Percentiles rank a stretch among this genome's conserved stretches.
These are phyloP conservation scores for Phataginus tetradactyla DNA, from an alignment of 2,797 vertebrate species.

Conservation along the genomic window DNA sequence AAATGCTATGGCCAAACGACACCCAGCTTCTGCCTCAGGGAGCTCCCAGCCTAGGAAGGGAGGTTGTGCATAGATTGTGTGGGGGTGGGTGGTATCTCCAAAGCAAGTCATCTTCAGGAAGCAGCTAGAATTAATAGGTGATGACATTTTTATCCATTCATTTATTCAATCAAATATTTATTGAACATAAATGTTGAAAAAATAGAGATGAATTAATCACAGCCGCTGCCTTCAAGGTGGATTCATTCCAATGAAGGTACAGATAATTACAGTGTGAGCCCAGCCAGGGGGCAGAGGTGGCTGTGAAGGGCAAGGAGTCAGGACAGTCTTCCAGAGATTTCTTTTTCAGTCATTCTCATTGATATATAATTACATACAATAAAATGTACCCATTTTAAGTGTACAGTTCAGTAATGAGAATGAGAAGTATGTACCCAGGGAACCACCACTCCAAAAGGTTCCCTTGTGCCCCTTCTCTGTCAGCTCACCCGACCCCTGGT, in stretches of 20 bases:
- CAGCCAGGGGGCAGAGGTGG: neutral
- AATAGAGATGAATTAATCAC: neutral
- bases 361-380: neutral
- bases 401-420: neutral
- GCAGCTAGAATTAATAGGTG: neutral
- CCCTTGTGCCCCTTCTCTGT: neutral
- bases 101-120: neutral
- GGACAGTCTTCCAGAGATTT: neutral
- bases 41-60: neutral
- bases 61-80: accelerated
- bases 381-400: neutral
- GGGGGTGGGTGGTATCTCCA: neutral
- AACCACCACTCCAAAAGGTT: neutral
- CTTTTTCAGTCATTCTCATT: neutral
- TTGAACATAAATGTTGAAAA: neutral
- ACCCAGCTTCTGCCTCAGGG: neutral
- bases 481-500: neutral
- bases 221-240: neutral
- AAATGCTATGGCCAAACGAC: neutral
- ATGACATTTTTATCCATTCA: neutral
- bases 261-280: neutral
- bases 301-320: neutral
- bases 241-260: neutral
- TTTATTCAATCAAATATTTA: neutral
- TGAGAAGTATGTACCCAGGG: neutral